Evolutionary conservation across 2,888 invertebrate species (phyloP).

Genomic region (Chaetogeoica ovagalla): DNA sequence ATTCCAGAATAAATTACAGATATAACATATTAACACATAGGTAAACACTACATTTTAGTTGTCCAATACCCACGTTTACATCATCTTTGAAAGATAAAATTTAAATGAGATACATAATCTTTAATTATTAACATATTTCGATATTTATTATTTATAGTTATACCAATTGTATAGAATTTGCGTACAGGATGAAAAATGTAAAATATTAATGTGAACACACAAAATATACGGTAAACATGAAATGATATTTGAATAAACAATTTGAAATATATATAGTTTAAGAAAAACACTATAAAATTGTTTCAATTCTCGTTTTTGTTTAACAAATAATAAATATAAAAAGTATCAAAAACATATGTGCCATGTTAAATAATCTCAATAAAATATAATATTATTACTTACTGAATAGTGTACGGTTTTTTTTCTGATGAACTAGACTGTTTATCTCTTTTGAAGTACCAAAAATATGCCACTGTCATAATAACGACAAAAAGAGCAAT

Average conservation of each 20-base stretch:
- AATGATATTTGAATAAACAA: neutral
- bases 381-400: slow-evolving; percentile 61
- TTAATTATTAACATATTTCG: neutral
- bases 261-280: neutral
- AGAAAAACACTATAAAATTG: neutral
- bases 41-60: too few species aligned
- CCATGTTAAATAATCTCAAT: neutral
- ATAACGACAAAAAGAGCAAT: slow-evolving; percentile 71
- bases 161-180: neutral
- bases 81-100: neutral
- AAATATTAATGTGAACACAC: neutral
- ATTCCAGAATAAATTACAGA: too few species aligned
- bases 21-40: too few species aligned
- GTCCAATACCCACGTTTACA: too few species aligned
- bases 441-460: slow-evolving; percentile 71
- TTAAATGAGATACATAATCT: neutral
- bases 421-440: slow-evolving; percentile 63
- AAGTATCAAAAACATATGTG: neutral
- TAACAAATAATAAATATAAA: neutral
- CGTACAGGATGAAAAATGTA: neutral
- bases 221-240: neutral
- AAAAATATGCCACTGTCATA: slow-evolving; percentile 72
- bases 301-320: neutral
- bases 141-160: slow-evolving; percentile 10
- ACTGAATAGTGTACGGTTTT: slow-evolving; percentile 88